These are phyloP conservation scores for Pollenia amentaria DNA, from an alignment of 2,888 invertebrate species.

Conservation along the genomic window DNA sequence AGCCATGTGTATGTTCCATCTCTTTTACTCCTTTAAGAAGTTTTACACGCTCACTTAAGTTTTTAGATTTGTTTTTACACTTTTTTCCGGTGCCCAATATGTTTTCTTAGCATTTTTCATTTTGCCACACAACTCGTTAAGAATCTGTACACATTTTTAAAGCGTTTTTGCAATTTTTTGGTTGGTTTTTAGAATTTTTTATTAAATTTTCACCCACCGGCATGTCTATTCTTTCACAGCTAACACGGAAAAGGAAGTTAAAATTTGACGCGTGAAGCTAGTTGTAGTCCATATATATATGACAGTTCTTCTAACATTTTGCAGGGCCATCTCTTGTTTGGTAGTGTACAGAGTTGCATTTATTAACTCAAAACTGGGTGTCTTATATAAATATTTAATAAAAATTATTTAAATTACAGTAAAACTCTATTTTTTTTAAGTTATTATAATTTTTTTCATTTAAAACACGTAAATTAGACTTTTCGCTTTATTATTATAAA, in stretches of 20 bases:
- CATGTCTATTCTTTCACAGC: slow-evolving; percentile 85
- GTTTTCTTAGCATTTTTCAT: background rate
- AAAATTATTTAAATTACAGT: background rate
- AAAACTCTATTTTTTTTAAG: background rate
- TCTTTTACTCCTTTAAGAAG: slow-evolving; percentile 36
- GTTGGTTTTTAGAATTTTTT: slow-evolving; percentile 77
- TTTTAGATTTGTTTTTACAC: background rate
- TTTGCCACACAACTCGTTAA: background rate
- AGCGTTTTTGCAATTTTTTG: slow-evolving; percentile 73
- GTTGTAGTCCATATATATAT: slow-evolving; percentile 61
- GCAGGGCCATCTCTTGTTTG: slow-evolving; percentile 15
- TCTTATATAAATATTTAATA: background rate
- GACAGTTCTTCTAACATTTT: slow-evolving; percentile 29
- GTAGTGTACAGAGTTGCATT: slow-evolving; percentile 37
- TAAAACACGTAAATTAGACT: background rate
- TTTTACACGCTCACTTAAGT: slow-evolving; percentile 8
- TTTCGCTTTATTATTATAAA: background rate
- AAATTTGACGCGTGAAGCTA: slow-evolving; percentile 65
- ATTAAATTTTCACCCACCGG: slow-evolving; percentile 83
- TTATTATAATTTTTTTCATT: background rate
- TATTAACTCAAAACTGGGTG: background rate
- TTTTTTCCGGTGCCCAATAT: background rate
- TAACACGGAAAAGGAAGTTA: slow-evolving; percentile 84
- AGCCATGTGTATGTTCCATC: slow-evolving; percentile 40
- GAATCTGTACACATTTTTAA: slow-evolving; percentile 44